Evolutionary conservation across 2,888 invertebrate species (phyloP), one percentile per base, ranked within the genome.

Genomic region (Oscheius onirici): DNA sequence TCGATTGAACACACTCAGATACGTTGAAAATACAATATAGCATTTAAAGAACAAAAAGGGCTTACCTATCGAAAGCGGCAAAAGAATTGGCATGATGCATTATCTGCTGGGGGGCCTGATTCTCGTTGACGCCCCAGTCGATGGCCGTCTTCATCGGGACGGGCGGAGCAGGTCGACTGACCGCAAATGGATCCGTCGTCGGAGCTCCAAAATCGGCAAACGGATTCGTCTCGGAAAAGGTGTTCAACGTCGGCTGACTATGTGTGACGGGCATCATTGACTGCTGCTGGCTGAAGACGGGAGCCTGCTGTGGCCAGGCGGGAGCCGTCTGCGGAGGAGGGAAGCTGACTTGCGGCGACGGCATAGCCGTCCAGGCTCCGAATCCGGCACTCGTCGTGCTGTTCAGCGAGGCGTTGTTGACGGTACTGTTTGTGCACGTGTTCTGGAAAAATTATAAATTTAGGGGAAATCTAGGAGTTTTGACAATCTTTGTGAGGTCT

Each of bases 161-260:
- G n/a, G 55, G 26, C 13, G 24, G 13, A 49, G 54, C 28, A n/a
- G 17, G 6, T 15, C 49, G 15, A 17, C 2, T 3, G 26, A 28
- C 44, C 5, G 43, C 10, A 17, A 70, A 55, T 6, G 70, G 70
- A 34, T 66, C 65, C 15, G 65, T 15, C 28, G 49, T 5, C 13
- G 61, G 43, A 26, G 34, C n/a, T 28, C 22, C 26, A 15, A 75
- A 76, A n/a, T 75, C 17, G 8, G 80, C 82, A 60, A 82, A 82
- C 44, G 82, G 82, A 72, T 84, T 84, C 17, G 84, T 84, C 24
- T 78, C 76, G 11, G 61, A 61, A 24, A 61, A 61, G 22, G 61
- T 26, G 44, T 22, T 60, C 46, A 77, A 66, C 0, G 75, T 69
- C 5, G 77, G 77, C 10, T 73, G 75, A 34, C 72, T 72, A 34